phyloP scores from a whole-genome alignment of 2,888 invertebrate genomes.

The Alentia gelatinosa region DNA sequence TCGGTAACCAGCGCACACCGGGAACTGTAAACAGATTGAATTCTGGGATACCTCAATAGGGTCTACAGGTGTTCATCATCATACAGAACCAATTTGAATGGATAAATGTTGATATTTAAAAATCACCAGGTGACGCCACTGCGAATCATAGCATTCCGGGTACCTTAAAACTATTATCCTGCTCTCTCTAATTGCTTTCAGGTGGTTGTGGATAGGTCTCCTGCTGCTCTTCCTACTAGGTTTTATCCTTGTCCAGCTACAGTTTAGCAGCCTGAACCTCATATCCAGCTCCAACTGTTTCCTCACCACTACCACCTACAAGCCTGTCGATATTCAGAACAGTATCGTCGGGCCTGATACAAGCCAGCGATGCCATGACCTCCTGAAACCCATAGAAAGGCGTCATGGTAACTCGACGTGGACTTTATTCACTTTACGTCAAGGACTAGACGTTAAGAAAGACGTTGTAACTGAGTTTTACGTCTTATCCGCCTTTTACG shows the following conservation, averaged over 20 bases:
- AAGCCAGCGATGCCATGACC: not conserved
- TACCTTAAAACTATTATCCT: too few relatives aligned
- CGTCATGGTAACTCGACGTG: not conserved
- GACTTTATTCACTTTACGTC: not conserved
- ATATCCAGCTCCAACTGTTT: not conserved
- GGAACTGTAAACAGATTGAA: too few relatives aligned
- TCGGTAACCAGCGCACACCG: too few relatives aligned
- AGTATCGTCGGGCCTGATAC: not conserved
- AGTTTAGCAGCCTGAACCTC: not conserved
- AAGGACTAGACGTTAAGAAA: not conserved
- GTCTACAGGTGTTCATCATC: too few relatives aligned
- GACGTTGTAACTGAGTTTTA: not conserved
- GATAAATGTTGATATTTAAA: too few relatives aligned
- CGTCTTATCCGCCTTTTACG: not conserved
- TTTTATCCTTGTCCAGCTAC: not conserved
- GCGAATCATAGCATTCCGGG: too few relatives aligned
- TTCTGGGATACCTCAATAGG: too few relatives aligned
- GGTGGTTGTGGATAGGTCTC: not conserved
- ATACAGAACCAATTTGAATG: too few relatives aligned
- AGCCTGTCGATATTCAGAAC: too few relatives aligned
- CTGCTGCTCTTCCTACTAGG: not conserved
- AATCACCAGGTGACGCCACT: too few relatives aligned
- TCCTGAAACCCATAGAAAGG: not conserved
- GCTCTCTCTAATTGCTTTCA: too few relatives aligned
- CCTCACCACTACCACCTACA: not conserved